These are phyloP conservation scores for Anoplopoma fimbria DNA, from an alignment of 2,113 vertebrate species.

Conservation along the genomic window DNA sequence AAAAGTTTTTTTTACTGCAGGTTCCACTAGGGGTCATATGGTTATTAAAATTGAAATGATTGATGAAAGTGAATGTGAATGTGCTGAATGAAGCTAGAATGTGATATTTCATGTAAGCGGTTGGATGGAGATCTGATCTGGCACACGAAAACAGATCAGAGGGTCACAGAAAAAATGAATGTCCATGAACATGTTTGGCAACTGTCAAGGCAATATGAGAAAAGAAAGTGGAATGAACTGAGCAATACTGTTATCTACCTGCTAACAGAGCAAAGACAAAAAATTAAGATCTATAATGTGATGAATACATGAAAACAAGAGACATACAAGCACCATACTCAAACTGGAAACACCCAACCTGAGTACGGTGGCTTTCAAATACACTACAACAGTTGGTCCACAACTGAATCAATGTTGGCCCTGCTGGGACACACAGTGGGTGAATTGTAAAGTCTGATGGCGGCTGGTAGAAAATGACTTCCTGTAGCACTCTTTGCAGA, in stretches of 20 bases:
- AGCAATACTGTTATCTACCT: background rate
- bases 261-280: background rate
- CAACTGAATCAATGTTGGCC: background rate
- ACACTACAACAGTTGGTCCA: background rate
- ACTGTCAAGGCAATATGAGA: background rate
- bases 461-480: background rate
- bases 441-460: slow-evolving; percentile 13
- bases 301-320: too few relatives aligned
- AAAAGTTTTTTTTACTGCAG: background rate
- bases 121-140: too few relatives aligned
- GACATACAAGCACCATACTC: too few relatives aligned
- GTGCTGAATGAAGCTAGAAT: background rate
- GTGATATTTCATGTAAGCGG: background rate
- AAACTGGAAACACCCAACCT: too few relatives aligned
- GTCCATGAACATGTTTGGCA: background rate
- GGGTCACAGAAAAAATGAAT: too few relatives aligned
- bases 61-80: too few relatives aligned
- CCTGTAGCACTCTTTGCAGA: background rate
- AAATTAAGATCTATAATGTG: too few relatives aligned
- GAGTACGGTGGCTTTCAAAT: too few relatives aligned
- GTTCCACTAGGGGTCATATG: background rate
- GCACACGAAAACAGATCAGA: too few relatives aligned
- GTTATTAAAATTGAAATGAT: background rate
- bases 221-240: too few relatives aligned
- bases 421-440: slow-evolving; percentile 6